Evolutionary conservation across 2,113 vertebrate genomes (phyloP).

Genomic region (Danio rerio): DNA sequence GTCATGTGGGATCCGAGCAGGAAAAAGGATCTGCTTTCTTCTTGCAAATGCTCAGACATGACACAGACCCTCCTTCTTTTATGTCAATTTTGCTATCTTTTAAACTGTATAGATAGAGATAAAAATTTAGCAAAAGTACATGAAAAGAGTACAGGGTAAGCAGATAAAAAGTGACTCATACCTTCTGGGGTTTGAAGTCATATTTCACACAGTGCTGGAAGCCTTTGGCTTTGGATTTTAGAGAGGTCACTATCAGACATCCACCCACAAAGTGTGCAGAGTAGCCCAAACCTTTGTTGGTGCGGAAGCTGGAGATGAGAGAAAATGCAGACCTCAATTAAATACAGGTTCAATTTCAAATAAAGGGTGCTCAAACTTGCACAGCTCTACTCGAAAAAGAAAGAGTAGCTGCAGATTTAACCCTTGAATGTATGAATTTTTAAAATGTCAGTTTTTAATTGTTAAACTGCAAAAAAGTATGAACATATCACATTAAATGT

Average conservation of each 20-base stretch:
- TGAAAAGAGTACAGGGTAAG: background rate
- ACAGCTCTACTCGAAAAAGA: background rate
- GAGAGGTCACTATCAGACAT: conserved; percentile 94
- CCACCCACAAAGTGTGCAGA: conserved; percentile 97
- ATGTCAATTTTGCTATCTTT: background rate
- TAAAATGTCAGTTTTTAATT: background rate
- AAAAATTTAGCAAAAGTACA: background rate
- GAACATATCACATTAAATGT: too few species aligned
- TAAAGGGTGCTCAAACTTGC: conserved; percentile 10
- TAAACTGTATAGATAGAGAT: background rate
- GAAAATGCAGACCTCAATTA: conserved; percentile 2
- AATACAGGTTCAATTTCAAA: background rate
- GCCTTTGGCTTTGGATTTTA: conserved; percentile 98
- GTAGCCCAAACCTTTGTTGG: conserved; percentile 97
- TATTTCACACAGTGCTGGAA: conserved; percentile 99
- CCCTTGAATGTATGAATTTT: background rate
- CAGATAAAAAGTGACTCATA: conserved; percentile 58
- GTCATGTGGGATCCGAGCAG: background rate
- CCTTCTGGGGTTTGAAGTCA: conserved; percentile 99
- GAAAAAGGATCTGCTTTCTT: conserved; percentile 10
- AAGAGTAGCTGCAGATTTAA: background rate
- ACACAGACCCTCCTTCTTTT: background rate
- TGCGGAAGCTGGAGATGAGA: conserved; percentile 86
- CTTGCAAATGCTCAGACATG: conserved; percentile 18
- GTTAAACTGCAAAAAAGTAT: too few species aligned